Percentiles rank a stretch among this genome's conserved stretches.
phyloP scores from a whole-genome alignment of 2,113 vertebrate species.

The Myodes glareolus region DNA sequence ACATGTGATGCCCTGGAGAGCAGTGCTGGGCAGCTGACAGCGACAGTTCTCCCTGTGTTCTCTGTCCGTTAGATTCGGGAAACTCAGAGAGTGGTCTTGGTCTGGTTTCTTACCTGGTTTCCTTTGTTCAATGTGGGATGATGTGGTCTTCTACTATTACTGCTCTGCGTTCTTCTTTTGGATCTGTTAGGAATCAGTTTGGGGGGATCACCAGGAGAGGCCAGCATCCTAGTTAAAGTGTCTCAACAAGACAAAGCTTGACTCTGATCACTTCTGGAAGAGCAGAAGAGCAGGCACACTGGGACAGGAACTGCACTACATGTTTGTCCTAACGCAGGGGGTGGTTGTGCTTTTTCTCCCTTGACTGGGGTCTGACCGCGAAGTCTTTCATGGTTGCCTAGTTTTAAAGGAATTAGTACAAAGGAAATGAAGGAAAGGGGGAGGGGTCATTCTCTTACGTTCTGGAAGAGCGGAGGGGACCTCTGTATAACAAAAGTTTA shows the following conservation, averaged over 20 bases:
- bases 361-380: not conserved
- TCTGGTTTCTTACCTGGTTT: not conserved
- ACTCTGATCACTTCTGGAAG: not conserved
- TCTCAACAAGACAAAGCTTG: not conserved
- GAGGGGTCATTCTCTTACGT: not conserved
- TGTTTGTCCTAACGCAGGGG: not conserved
- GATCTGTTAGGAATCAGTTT: not conserved
- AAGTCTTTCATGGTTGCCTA: not conserved
- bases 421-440: not conserved
- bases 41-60: not conserved
- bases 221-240: not conserved
- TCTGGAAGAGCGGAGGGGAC: not conserved
- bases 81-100: accelerated
- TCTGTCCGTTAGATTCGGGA: not conserved
- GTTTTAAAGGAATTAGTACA: not conserved
- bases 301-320: too few relatives aligned
- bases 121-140: not conserved
- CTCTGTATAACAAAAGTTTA: not conserved
- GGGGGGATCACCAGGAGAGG: not conserved
- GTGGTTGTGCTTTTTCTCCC: accelerated
- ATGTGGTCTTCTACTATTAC: too few relatives aligned
- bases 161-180: not conserved
- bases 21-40: not conserved
- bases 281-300: not conserved
- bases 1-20: too few relatives aligned